phyloP scores from a whole-genome alignment of 2,797 vertebrate species.

The Enteromius mattozi region DNA sequence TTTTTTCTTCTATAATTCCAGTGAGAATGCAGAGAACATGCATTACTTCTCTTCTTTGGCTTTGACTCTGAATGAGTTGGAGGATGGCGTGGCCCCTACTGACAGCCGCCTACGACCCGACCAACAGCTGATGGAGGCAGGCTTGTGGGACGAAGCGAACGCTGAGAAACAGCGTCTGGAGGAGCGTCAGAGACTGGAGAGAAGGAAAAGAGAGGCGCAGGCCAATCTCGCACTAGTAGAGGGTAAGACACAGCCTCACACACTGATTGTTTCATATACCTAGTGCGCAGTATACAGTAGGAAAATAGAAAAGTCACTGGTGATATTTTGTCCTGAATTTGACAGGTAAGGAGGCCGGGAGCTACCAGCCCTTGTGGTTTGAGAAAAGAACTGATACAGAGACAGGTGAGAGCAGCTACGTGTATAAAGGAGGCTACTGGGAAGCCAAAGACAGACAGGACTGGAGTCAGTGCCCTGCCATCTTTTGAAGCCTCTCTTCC shows the following conservation, averaged over 20 bases:
- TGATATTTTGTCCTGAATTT: conserved; percentile 40
- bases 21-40: conserved; percentile 96
- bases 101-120: conserved; percentile 92
- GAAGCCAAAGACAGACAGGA: conserved; percentile 93
- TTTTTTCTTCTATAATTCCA: conserved; percentile 58
- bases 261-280: too few species aligned
- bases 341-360: conserved; percentile 86
- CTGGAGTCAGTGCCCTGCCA: conserved; percentile 87
- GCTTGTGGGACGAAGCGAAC: conserved; percentile 95
- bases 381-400: conserved; percentile 86
- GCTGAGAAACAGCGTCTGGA: conserved; percentile 91
- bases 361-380: conserved; percentile 90
- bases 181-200: conserved; percentile 87
- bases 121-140: conserved; percentile 93
- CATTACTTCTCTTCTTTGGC: conserved; percentile 94
- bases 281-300: not conserved
- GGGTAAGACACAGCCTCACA: conserved; percentile 71
- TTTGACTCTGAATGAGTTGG: conserved; percentile 88
- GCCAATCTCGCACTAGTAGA: conserved; percentile 84
- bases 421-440: conserved; percentile 96
- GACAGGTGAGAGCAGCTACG: conserved; percentile 84
- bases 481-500: conserved; percentile 83
- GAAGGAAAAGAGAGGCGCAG: conserved; percentile 87
- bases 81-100: conserved; percentile 85
- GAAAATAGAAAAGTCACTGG: not conserved